Evolutionary conservation across 2,113 vertebrate species (phyloP).

Genomic region (Psilopogon haemacephalus): DNA sequence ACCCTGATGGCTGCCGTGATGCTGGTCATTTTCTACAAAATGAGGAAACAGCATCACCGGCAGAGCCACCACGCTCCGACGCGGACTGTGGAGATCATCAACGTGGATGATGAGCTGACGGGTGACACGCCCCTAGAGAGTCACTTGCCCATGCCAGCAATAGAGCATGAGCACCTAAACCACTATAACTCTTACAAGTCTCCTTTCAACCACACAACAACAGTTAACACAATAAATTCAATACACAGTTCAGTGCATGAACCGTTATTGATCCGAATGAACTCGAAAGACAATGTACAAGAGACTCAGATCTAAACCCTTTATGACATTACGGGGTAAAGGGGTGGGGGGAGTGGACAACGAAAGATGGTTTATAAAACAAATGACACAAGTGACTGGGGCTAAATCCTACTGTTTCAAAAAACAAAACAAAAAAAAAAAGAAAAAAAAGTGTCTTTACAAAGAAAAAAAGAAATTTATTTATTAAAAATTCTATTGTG

Average conservation of each 20-base stretch:
- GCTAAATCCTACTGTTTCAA: constrained; percentile 97
- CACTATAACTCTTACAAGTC: constrained; percentile 98
- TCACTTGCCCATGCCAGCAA: constrained; percentile 93
- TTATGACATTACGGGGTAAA: constrained; percentile 66
- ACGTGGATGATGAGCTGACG: constrained; percentile 96
- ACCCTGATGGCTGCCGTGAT: constrained; percentile 99
- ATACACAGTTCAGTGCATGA: constrained; percentile 99
- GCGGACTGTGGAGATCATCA: constrained; percentile 97
- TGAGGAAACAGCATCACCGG: constrained; percentile 98
- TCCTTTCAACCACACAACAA: constrained; percentile 94
- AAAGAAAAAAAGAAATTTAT: constrained; percentile 98
- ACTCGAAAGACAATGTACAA: constrained; percentile 99
- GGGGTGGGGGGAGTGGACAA: constrained; percentile 61
- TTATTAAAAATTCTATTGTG: constrained; percentile 99
- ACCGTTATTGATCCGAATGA: constrained; percentile 99
- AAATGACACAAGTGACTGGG: constrained; percentile 93
- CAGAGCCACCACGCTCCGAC: constrained; percentile 95
- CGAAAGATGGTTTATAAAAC: constrained; percentile 84
- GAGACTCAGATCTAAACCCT: constrained; percentile 96
- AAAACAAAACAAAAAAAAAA: constrained; percentile 96
- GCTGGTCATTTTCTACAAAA: constrained; percentile 99
- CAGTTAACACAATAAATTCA: constrained; percentile 97
- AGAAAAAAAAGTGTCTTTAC: constrained; percentile 99
- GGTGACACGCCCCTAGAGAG: constrained; percentile 92
- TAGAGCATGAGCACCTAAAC: constrained; percentile 98